These are phyloP conservation scores for Pomacea maculata DNA, from an alignment of 1,140 invertebrate species.

Conservation along the genomic window DNA sequence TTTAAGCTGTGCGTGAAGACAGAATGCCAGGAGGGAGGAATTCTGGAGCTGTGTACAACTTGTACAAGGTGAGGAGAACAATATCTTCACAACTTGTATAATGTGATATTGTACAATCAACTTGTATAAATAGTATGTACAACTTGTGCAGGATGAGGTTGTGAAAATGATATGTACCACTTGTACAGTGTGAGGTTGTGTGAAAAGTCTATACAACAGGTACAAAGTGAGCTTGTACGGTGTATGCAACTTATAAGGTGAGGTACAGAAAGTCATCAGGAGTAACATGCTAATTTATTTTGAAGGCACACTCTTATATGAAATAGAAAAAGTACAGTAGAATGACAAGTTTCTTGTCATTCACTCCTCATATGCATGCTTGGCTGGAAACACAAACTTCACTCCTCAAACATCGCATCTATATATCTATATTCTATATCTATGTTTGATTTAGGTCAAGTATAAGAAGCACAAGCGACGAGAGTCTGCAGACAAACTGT, in stretches of 20 bases:
- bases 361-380: no score
- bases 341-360: no score
- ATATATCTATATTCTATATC: slow-evolving; percentile 6
- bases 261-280: no score
- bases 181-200: not conserved
- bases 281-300: no score
- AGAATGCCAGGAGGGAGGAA: slow-evolving; percentile 97
- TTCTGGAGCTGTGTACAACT: slow-evolving; percentile 97
- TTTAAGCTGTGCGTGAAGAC: slow-evolving; percentile 93
- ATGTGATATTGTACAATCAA: not conserved
- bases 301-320: no score
- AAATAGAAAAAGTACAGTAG: not conserved
- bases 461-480: slow-evolving; percentile 81
- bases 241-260: no score
- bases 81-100: not conserved
- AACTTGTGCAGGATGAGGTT: slow-evolving; percentile 91
- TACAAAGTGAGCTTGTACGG: not conserved
- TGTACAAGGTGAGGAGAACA: slow-evolving; percentile 84
- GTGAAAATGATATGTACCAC: not conserved
- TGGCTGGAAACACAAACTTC: no score
- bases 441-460: slow-evolving; percentile 76
- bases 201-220: not conserved
- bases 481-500: slow-evolving; percentile 27
- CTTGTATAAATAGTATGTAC: slow-evolving; percentile 79
- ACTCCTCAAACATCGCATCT: no score